Conservation (phyloP, 1,140 invertebrate species). For the Hesperophylax magnus region DNA sequence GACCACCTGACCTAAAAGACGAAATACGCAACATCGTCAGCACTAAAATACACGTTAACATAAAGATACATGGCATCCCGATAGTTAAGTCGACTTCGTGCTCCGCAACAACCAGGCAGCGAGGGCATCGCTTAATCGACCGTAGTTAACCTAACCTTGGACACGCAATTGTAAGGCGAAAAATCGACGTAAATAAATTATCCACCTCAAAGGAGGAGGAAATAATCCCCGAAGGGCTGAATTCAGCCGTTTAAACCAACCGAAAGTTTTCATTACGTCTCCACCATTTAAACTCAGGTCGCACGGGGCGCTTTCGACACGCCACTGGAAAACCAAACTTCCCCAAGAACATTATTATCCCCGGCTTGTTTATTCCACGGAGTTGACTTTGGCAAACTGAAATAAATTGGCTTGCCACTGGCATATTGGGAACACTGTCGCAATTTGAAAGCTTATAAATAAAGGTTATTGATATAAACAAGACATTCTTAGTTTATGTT, state of each 20-base stretch:
- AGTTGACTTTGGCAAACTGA: neutral
- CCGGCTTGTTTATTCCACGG: constrained; percentile 2
- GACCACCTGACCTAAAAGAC: no score
- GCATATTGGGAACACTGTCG: constrained; percentile 10
- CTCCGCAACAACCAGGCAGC: no score
- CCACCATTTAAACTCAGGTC: constrained; percentile 13
- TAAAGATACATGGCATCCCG: neutral
- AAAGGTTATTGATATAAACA: no score
- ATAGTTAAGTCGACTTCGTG: constrained; percentile 7
- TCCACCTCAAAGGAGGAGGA: constrained; percentile 8
- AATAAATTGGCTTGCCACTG: neutral
- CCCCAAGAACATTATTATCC: neutral
- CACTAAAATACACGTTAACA: no score
- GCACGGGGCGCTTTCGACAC: neutral
- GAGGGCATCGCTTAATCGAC: constrained; percentile 12
- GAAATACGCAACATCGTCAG: no score
- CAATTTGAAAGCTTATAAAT: constrained; percentile 5
- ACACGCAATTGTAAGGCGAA: constrained; percentile 37
- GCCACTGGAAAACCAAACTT: constrained; percentile 25
- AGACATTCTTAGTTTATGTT: no score
- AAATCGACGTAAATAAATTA: constrained; percentile 45
- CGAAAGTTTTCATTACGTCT: constrained; percentile 41
- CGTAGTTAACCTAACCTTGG: constrained; percentile 27
- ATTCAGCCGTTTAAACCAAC: constrained; percentile 37
- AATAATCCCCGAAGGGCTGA: constrained; percentile 17